Evolutionary conservation across 2,888 invertebrate genomes (phyloP), one percentile per base, ranked within the genome.

Genomic region (Cartodere bifasciata): DNA sequence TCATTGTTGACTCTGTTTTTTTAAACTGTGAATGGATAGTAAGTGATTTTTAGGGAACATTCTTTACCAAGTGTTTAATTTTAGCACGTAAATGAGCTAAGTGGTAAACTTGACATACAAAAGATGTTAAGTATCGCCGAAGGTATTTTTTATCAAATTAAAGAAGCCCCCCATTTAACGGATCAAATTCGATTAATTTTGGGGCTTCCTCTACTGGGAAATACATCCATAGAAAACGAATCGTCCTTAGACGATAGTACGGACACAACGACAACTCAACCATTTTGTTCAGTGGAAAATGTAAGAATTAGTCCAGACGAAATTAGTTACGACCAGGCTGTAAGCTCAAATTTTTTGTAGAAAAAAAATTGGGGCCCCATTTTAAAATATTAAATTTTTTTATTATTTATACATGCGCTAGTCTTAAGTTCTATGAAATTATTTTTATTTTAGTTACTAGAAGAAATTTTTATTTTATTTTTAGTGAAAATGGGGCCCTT

Each of bases 51-150:
- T n/a, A n/a, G n/a, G n/a, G n/a, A n/a, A n/a, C n/a, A n/a, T n/a
- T n/a, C n/a, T n/a, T n/a, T n/a, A n/a, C n/a, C n/a, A n/a, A n/a
- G n/a, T n/a, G n/a, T n/a, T n/a, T n/a, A n/a, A n/a, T n/a, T 68
- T 6, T 63, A 91, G 88, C 92, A 97, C 55, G 83, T 97, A 39
- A 98, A 98, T 62, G 95, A 97, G 55, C 64, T 97, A 40, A 84
- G 88, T 7, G 75, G 85, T 56, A 75, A 80, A 40, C 75, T 97
- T 28, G 80, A 92, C 50, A 67, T 97, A 5, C 77, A 83, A 36
- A 70, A 75, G 41, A 81, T 83, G 28, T 61, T 97, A 13, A 78
- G 79, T 45, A 75, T 77, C 36, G 94, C 95, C 0, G 95, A 97
- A 60, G 86, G 85, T 5, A 91, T 97, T 45, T 94, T 80, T 60